Evolutionary conservation across 2,888 invertebrate species (phyloP), one percentile per base, ranked within the genome.

Genomic region (Hypomecis atomaria): DNA sequence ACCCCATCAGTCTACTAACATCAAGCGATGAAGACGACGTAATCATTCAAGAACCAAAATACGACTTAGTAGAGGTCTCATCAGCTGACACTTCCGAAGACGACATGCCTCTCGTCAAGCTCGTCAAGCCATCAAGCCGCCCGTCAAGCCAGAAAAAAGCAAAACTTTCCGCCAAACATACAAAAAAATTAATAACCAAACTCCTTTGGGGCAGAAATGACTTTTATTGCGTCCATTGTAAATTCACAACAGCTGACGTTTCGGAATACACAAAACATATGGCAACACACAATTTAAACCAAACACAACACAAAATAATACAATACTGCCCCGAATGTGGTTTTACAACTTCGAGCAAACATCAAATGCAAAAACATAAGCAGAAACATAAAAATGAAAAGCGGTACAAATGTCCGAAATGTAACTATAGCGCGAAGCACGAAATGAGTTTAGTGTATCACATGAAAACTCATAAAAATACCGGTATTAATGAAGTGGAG

Each of bases 11-110:
- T 44, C 75, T 92, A 0, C 69, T 92, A 0, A 91, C 92, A 0
- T 92, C 92, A 0, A 88, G 88, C 67, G 92, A 92, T 53, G 91
- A 91, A 3, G 88, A 88, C 38, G 92, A 92, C 58, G 91, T 91
- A 0, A 90, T 92, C 0, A 62, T 92, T 0, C 75, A 91, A 9
- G 92, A 92, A 1, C 92, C 91, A 0, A 75, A 88, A 58, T 88
- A 91, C 2, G 92, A 92, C 71, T 85, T 84, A 0, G 86, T 92
- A 0, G 89, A 87, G 5, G 89, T 92, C 0, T 86, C 69, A 2
- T 78, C 90, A 0, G 88, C 88, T 68, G 90, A 84, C 2, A 88
- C 88, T 0, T 89, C 90, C 71, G 91, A 91, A 4, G 92, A 92
- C 59, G 90, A 92, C 73, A 54, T 82, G 37, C 92, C 92, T 0